Conservation (phyloP, 2,888 invertebrate species). For the Horisme vitalbata region DNA sequence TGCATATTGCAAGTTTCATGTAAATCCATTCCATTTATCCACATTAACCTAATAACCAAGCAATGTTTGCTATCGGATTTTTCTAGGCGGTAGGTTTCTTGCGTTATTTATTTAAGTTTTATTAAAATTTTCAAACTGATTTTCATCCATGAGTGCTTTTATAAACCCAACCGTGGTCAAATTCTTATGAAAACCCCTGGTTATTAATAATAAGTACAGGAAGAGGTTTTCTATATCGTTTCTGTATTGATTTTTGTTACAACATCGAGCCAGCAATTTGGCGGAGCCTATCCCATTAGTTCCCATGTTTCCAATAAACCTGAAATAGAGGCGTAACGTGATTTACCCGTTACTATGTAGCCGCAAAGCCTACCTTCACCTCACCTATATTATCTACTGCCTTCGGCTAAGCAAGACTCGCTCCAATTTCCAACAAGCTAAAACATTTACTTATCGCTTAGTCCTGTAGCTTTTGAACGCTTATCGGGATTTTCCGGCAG, state of each 20-base stretch:
- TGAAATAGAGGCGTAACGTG: conserved; percentile 17
- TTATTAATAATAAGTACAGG: no score
- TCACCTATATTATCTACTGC: background rate
- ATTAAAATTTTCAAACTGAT: no score
- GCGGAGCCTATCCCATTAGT: conserved; percentile 9
- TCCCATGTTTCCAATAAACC: conserved; percentile 15
- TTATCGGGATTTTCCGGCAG: conserved; percentile 3
- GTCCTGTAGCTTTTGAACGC: conserved; percentile 5
- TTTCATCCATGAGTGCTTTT: no score
- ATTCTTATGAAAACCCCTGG: no score
- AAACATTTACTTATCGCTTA: background rate
- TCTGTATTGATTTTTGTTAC: background rate
- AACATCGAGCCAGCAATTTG: background rate
- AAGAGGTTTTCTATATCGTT: background rate
- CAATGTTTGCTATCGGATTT: no score
- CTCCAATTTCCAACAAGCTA: background rate
- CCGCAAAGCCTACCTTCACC: conserved; percentile 2
- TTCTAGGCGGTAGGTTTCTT: no score
- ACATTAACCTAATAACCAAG: no score
- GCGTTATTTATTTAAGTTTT: no score
- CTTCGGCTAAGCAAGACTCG: conserved; percentile 2
- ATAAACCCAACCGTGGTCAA: no score
- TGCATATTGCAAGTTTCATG: no score
- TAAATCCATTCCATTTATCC: no score
- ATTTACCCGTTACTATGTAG: conserved; percentile 5